Evolutionary conservation across 2,888 invertebrate species (phyloP).

Genomic region (Tenthredo distinguenda): DNA sequence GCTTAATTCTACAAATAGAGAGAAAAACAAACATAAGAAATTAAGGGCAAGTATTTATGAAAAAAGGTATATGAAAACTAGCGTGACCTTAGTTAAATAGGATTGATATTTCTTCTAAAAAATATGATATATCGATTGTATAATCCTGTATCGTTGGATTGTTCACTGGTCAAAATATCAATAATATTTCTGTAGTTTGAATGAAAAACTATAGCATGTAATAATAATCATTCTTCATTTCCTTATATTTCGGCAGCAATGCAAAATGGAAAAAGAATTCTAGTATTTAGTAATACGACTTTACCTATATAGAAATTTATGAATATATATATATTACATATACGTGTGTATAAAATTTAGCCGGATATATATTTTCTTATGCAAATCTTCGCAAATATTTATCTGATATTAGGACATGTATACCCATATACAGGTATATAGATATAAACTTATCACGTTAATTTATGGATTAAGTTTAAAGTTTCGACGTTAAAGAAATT

Average conservation of each 20-base stretch:
- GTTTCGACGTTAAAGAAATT: neutral
- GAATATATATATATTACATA: neutral
- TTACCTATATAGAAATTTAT: too few species aligned
- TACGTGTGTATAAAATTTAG: neutral
- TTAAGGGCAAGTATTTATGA: neutral
- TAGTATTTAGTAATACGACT: neutral
- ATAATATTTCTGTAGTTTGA: neutral
- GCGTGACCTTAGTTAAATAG: neutral
- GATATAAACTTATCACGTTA: neutral
- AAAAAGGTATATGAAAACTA: neutral
- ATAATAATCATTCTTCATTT: neutral
- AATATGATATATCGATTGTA: neutral
- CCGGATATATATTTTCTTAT: slow-evolving; percentile 5
- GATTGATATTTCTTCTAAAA: neutral
- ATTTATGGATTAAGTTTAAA: neutral
- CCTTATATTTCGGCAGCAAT: neutral
- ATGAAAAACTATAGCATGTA: neutral
- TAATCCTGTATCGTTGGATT: neutral
- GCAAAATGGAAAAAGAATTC: neutral
- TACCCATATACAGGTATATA: neutral
- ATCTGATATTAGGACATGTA: neutral
- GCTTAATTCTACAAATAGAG: neutral
- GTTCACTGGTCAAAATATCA: neutral
- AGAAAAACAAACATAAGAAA: neutral
- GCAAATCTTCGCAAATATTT: neutral